Conservation (phyloP, 2,113 vertebrate genomes). For the Aegypius monachus region DNA sequence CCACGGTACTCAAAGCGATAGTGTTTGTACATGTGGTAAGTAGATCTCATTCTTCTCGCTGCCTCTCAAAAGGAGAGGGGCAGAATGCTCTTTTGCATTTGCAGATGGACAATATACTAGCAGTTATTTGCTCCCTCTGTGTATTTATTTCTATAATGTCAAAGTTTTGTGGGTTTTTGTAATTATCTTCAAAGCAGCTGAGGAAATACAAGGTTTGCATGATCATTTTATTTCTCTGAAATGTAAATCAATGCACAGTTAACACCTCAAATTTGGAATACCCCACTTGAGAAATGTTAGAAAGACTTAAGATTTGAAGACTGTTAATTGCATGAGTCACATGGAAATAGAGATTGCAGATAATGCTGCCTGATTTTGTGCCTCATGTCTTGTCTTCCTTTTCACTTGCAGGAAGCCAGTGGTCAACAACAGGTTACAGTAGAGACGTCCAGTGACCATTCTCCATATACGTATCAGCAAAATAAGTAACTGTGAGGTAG, state of each 20-base stretch:
- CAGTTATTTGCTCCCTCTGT: not conserved
- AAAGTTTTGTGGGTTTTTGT: not conserved
- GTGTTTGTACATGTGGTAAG: not conserved
- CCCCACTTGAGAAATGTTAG: not conserved
- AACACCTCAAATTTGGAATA: not conserved
- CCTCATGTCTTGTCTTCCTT: constrained; percentile 25
- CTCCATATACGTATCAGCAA: constrained; percentile 95
- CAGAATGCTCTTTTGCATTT: not conserved
- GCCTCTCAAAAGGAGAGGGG: not conserved
- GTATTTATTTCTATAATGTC: not conserved
- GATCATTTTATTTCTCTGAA: not conserved
- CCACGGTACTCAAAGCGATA: not conserved
- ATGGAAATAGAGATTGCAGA: not conserved
- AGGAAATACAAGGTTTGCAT: not conserved
- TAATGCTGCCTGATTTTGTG: not conserved
- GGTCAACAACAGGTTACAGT: constrained; percentile 87
- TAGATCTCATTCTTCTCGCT: not conserved
- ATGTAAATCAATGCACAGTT: not conserved
- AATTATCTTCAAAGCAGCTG: not conserved
- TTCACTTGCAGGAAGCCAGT: constrained; percentile 86
- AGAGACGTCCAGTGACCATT: constrained; percentile 91
- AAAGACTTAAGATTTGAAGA: not conserved
- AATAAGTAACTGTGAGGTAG: constrained; percentile 92
- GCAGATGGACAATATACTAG: not conserved
- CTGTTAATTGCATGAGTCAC: not conserved